phyloP scores from a whole-genome alignment of 2,797 vertebrate genomes.

The Liasis olivaceus region DNA sequence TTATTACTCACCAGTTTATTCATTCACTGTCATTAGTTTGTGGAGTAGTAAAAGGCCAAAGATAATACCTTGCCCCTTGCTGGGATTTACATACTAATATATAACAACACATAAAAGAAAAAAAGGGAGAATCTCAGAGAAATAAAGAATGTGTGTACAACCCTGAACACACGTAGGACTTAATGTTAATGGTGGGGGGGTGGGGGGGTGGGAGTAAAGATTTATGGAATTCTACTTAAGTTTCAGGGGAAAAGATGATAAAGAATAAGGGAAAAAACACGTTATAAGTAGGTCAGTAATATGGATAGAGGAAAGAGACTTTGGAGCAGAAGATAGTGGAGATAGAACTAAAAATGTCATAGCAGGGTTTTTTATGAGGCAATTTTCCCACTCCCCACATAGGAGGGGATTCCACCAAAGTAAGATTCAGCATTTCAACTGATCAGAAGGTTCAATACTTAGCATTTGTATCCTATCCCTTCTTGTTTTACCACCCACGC shows the following conservation, averaged over 20 bases:
- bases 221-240: neutral
- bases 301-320: neutral
- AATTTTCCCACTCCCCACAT: neutral
- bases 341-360: neutral
- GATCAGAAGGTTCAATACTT: neutral
- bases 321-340: neutral
- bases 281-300: neutral
- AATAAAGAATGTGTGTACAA: neutral
- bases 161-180: neutral
- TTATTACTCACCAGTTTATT: slow-evolving; percentile 9
- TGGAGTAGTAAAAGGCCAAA: neutral
- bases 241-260: neutral
- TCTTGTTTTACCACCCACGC: neutral
- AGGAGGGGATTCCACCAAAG: neutral
- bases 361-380: neutral
- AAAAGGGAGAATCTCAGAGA: neutral
- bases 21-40: neutral
- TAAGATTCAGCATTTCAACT: neutral
- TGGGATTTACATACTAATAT: neutral
- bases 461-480: neutral
- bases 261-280: neutral
- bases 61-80: neutral
- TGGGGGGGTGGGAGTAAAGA: neutral
- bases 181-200: neutral
- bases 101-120: neutral